Evolutionary conservation across 1,140 invertebrate species (phyloP), one percentile per base, ranked within the genome.

Genomic region (Calephelis nemesis): DNA sequence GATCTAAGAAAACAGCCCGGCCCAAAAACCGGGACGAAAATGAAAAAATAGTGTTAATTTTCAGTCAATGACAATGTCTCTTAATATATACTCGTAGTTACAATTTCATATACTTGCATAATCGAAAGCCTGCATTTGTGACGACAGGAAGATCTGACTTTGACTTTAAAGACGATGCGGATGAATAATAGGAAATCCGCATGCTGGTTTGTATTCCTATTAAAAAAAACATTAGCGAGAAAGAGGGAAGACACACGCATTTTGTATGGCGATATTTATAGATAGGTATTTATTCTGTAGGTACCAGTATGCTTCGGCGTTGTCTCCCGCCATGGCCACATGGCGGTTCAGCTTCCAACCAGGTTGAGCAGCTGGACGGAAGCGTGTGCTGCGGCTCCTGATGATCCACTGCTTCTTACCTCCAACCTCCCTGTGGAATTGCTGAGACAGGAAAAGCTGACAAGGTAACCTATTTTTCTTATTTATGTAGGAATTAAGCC

Each of bases 291-390:
- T 42, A 19, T 48, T 13, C 8, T 39, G 62, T 45, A 93, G 93
- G 92, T 95, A 3, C 98, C 98, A 11, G 95, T 99, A 54, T 98
- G 97, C n/a, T 99, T 98, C 92, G 99, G 99, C 0, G 95, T 99
- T n/a, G 93, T 99, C 4, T 99, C 98, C 1, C 97, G 98, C 88
- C 96, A 95, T 77, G 96, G 96, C 77, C 97, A 98, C 85, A 98
- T 99, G 98, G 97, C 97, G 0, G 93, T 99, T 5, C 93, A 98
- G 87, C 92, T 99, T 64, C 98, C 98, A 2, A 98, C 97, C 0
- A 97, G 96, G 94, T 95, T 96, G 74, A 94, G 93, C 67, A 92
- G 93, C 40, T 94, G 93, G 70, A 78, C 88, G 12, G 81, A 92
- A 42, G 77, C 84, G 42, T 87, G 75, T 71, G 77, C 85, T 60